A percentile compares a stretch with the other conserved stretches of the same genome.
These are phyloP conservation scores for Lepidurus packardi DNA, from an alignment of 1,140 invertebrate genomes.

Conservation along the genomic window DNA sequence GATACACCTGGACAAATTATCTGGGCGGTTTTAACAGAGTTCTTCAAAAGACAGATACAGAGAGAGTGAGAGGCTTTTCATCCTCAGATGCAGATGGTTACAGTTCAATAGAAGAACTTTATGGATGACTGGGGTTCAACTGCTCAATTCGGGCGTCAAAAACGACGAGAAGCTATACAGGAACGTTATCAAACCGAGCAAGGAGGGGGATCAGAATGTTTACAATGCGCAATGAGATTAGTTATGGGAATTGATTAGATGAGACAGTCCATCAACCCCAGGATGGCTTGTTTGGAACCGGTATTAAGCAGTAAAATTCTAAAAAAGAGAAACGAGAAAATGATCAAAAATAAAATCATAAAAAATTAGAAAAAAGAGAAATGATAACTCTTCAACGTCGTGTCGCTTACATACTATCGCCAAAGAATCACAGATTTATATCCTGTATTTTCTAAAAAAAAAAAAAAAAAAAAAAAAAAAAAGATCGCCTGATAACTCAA, in stretches of 20 bases:
- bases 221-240: neutral
- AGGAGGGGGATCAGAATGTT: neutral
- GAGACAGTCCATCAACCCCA: neutral
- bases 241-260: neutral
- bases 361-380: neutral
- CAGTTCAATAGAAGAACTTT: neutral
- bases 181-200: neutral
- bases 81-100: slow-evolving; percentile 7
- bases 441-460: too few species aligned
- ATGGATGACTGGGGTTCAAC: neutral
- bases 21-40: neutral
- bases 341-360: neutral
- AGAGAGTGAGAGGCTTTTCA: neutral
- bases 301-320: neutral
- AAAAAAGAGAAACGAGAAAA: neutral
- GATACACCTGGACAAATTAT: slow-evolving; percentile 15
- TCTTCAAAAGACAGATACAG: neutral
- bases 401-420: too few species aligned
- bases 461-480: too few species aligned
- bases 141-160: neutral
- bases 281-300: neutral
- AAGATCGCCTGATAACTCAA: too few species aligned
- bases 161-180: neutral
- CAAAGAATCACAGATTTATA: too few species aligned
- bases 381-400: neutral